Evolutionary conservation across 2,888 invertebrate genomes (phyloP).

Genomic region (Catocala sponsa): DNA sequence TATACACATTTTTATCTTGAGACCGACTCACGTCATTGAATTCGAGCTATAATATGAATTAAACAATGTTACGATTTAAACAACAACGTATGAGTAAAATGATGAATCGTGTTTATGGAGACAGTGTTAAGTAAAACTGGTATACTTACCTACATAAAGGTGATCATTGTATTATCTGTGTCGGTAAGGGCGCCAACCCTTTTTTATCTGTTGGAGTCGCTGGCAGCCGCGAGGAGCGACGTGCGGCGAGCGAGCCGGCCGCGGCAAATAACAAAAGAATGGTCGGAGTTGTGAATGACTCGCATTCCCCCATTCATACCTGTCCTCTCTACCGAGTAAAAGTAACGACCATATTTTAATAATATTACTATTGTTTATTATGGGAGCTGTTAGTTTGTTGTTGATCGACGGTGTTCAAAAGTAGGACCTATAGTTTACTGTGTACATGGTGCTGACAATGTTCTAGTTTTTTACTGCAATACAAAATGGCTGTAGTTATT

Average conservation of each 20-base stretch:
- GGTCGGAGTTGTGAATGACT: slow-evolving; percentile 55
- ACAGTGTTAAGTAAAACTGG: not conserved
- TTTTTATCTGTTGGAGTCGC: slow-evolving; percentile 41
- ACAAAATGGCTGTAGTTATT: too few relatives aligned
- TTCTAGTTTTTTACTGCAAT: too few relatives aligned
- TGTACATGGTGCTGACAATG: too few relatives aligned
- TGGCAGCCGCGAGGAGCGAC: not conserved
- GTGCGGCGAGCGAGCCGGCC: slow-evolving; percentile 28
- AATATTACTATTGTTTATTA: slow-evolving; percentile 16
- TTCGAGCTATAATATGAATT: too few relatives aligned
- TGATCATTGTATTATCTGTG: slow-evolving; percentile 27
- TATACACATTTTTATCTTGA: too few relatives aligned
- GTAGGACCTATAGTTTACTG: too few relatives aligned
- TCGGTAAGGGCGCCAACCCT: slow-evolving; percentile 52
- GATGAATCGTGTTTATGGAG: not conserved
- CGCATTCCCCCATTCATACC: slow-evolving; percentile 56
- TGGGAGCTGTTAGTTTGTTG: slow-evolving; percentile 2
- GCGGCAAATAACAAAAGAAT: slow-evolving; percentile 53
- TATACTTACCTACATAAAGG: slow-evolving; percentile 9
- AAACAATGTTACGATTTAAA: too few relatives aligned
- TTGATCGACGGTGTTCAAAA: too few relatives aligned
- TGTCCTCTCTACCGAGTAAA: slow-evolving; percentile 38
- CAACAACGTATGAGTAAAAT: not conserved
- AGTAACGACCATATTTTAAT: slow-evolving; percentile 38
- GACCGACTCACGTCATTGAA: too few relatives aligned